phyloP scores from a whole-genome alignment of 23 tunicate species.

The Phallusia fumigata region DNA sequence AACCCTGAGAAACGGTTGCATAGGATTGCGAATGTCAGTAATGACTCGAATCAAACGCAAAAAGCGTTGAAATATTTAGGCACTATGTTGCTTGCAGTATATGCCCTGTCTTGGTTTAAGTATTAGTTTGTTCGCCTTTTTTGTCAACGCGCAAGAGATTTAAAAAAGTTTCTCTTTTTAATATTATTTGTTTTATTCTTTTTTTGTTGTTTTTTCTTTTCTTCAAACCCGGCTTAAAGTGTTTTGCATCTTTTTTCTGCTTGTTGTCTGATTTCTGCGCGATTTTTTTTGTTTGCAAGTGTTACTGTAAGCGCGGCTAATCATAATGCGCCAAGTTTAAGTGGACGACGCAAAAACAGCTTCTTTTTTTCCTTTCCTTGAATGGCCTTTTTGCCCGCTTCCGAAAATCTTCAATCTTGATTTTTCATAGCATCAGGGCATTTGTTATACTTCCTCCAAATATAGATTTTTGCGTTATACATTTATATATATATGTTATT shows the following conservation, averaged over 20 bases:
- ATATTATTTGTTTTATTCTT: not conserved
- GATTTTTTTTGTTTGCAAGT: not conserved
- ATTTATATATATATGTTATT: not conserved
- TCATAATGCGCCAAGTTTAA: not conserved
- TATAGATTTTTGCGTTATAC: not conserved
- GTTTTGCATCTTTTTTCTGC: not conserved
- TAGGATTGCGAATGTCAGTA: not conserved
- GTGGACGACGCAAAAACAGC: not conserved
- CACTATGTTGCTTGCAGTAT: not conserved
- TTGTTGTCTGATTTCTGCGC: too few species aligned
- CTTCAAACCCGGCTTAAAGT: not conserved
- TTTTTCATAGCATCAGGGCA: not conserved
- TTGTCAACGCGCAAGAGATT: not conserved
- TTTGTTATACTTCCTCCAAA: not conserved
- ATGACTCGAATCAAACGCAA: not conserved
- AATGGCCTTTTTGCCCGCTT: not conserved
- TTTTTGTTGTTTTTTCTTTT: not conserved
- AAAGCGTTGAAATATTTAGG: not conserved
- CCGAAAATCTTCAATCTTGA: not conserved
- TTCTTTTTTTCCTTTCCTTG: not conserved
- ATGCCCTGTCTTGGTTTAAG: not conserved
- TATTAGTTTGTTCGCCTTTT: not conserved
- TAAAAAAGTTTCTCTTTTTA: not conserved
- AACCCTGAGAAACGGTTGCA: not conserved
- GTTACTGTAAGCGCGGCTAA: not conserved